Evolutionary conservation across 2,797 vertebrate species (phyloP).

Genomic region (Fistularia commersonii): DNA sequence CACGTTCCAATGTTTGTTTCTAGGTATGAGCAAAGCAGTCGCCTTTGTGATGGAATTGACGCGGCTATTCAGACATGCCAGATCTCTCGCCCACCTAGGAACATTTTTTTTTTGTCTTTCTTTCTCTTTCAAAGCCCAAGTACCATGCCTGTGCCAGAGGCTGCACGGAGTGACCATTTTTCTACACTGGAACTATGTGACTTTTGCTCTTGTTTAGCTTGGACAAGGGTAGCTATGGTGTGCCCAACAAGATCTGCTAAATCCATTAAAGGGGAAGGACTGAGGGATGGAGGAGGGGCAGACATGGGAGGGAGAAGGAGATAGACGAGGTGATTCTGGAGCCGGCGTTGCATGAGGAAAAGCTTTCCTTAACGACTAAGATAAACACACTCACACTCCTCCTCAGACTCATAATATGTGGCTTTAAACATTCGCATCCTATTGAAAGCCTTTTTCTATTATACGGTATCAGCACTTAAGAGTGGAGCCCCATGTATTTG

Average conservation of each 20-base stretch:
- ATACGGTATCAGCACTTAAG: slow-evolving; percentile 50
- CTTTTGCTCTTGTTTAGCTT: slow-evolving; percentile 72
- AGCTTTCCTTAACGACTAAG: slow-evolving; percentile 35
- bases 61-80: too few relatives aligned
- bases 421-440: slow-evolving; percentile 39
- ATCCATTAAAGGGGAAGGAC: slow-evolving; percentile 64
- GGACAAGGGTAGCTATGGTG: slow-evolving; percentile 50
- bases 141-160: too few relatives aligned
- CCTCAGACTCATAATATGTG: slow-evolving; percentile 11
- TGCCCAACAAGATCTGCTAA: slow-evolving; percentile 67
- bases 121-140: too few relatives aligned
- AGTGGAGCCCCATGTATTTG: slow-evolving; percentile 58
- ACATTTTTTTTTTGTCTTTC: too few relatives aligned
- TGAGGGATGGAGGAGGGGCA: slow-evolving; percentile 43
- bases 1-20: too few relatives aligned
- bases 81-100: not conserved
- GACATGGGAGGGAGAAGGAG: slow-evolving; percentile 27
- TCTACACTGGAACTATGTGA: slow-evolving; percentile 42
- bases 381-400: slow-evolving; percentile 40
- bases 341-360: slow-evolving; percentile 36
- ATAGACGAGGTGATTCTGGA: slow-evolving; percentile 27
- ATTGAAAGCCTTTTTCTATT: slow-evolving; percentile 55
- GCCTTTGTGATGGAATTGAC: too few relatives aligned
- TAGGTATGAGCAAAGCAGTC: too few relatives aligned
- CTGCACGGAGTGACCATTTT: slow-evolving; percentile 33